Percentiles rank a stretch among this genome's conserved stretches.
Evolutionary conservation across 2,797 vertebrate genomes (phyloP).

Genomic region (Notolepis coatsorum): DNA sequence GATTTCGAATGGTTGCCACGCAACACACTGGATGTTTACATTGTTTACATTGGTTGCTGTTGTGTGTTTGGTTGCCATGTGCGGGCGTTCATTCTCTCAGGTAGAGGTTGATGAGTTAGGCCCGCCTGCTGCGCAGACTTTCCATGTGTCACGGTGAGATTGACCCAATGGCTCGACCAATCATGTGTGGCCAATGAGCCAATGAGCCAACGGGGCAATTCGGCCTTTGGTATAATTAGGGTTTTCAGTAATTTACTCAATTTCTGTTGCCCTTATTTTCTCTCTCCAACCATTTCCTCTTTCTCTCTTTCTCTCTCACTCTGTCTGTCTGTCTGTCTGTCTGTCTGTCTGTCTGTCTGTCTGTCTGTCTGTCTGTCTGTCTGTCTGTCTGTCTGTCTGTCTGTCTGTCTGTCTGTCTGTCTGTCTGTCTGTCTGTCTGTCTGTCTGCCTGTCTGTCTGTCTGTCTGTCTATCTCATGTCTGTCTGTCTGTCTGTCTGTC

Average conservation of each 20-base stretch:
- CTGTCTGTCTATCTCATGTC: too few species aligned
- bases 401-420: too few species aligned
- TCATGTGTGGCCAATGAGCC: not conserved
- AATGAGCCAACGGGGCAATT: constrained; percentile 1
- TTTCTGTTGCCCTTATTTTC: not conserved
- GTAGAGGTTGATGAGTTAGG: not conserved
- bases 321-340: not conserved
- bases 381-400: too few species aligned
- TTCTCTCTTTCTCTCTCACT: not conserved
- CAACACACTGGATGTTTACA: not conserved
- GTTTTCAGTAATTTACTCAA: not conserved
- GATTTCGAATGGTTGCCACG: too few species aligned
- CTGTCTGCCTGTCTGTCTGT: too few species aligned
- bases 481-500: too few species aligned
- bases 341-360: not conserved
- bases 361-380: too few species aligned
- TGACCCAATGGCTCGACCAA: not conserved
- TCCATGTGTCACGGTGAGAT: not conserved
- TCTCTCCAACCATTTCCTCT: not conserved
- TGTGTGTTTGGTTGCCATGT: not conserved
- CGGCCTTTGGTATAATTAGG: not conserved
- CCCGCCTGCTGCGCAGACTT: too few species aligned
- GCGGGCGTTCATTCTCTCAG: constrained; percentile 1
- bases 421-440: too few species aligned
- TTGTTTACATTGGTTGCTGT: not conserved